Percentiles rank a stretch among this genome's conserved stretches.
These are phyloP conservation scores for Diachrysia chrysitis DNA, from an alignment of 2,888 invertebrate genomes.

Conservation along the genomic window DNA sequence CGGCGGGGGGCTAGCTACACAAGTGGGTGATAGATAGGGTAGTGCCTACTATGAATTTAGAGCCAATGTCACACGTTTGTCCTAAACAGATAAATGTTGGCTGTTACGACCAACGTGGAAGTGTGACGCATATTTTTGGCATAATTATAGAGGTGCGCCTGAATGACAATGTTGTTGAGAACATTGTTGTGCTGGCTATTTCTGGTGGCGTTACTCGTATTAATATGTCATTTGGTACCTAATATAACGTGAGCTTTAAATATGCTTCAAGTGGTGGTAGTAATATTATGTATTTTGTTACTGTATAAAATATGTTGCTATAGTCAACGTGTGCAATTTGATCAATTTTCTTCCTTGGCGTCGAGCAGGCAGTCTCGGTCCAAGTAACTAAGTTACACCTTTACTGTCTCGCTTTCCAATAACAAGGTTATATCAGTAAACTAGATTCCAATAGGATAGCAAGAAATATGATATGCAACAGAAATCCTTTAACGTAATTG, in stretches of 20 bases:
- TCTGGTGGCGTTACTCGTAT: conserved; percentile 15
- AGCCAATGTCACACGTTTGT: conserved; percentile 84
- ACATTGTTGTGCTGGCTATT: conserved; percentile 26
- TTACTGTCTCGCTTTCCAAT: conserved; percentile 14
- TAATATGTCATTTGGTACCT: background rate
- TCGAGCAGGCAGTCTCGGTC: background rate
- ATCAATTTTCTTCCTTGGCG: background rate
- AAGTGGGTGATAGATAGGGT: conserved; percentile 70
- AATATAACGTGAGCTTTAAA: background rate
- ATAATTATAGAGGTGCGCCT: conserved; percentile 51
- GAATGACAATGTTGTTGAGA: conserved; percentile 33
- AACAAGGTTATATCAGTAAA: conserved; percentile 20
- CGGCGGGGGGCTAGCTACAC: conserved; percentile 43
- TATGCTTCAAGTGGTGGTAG: background rate
- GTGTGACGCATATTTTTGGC: conserved; percentile 56
- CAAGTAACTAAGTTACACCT: conserved; percentile 17
- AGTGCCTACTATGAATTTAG: conserved; percentile 75
- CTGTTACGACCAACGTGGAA: conserved; percentile 62
- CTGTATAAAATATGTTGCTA: background rate
- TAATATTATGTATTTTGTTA: background rate
- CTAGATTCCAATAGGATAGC: conserved; percentile 11
- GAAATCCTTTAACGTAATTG: conserved; percentile 1
- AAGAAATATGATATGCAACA: background rate
- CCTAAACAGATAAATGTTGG: conserved; percentile 73
- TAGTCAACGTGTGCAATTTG: conserved; percentile 3